phyloP scores from a whole-genome alignment of 2,888 invertebrate species.

The Campaea margaritaria region DNA sequence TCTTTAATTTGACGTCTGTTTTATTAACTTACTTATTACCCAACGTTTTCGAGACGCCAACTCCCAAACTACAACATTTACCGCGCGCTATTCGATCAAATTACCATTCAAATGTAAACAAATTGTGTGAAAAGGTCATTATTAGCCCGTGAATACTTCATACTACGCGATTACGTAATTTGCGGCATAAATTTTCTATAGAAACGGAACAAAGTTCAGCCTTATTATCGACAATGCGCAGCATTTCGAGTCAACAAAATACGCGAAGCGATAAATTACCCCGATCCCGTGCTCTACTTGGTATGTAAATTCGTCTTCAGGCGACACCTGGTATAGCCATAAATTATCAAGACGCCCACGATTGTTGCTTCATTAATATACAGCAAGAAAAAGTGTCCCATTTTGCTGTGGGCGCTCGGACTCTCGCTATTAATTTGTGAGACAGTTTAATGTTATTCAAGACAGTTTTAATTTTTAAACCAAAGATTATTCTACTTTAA shows the following conservation, averaged over 20 bases:
- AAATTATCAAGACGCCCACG: slow-evolving; percentile 79
- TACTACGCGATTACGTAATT: slow-evolving; percentile 45
- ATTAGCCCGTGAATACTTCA: slow-evolving; percentile 25
- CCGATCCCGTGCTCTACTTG: slow-evolving; percentile 50
- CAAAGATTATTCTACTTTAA: not conserved
- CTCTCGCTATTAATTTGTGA: slow-evolving; percentile 15
- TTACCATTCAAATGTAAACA: slow-evolving; percentile 17
- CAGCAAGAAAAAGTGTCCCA: slow-evolving; percentile 68
- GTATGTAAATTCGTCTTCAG: slow-evolving; percentile 72
- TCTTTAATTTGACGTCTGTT: too few species aligned
- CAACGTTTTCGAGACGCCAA: too few species aligned
- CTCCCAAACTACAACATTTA: not conserved
- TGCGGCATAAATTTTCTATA: slow-evolving; percentile 43
- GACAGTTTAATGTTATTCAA: too few species aligned
- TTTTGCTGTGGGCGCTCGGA: slow-evolving; percentile 5
- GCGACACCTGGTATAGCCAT: slow-evolving; percentile 73
- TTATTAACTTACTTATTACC: too few species aligned
- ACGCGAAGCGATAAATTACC: slow-evolving; percentile 63
- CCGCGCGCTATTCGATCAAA: slow-evolving; percentile 16
- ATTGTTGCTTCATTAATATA: slow-evolving; percentile 78
- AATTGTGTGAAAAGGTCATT: slow-evolving; percentile 27
- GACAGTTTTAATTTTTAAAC: not conserved
- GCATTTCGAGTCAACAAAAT: slow-evolving; percentile 61
- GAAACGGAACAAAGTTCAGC: slow-evolving; percentile 23
- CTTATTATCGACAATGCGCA: slow-evolving; percentile 62